Evolutionary conservation across 1,140 invertebrate genomes (phyloP), one percentile per base, ranked within the genome.

Genomic region (Musca vetustissima): DNA sequence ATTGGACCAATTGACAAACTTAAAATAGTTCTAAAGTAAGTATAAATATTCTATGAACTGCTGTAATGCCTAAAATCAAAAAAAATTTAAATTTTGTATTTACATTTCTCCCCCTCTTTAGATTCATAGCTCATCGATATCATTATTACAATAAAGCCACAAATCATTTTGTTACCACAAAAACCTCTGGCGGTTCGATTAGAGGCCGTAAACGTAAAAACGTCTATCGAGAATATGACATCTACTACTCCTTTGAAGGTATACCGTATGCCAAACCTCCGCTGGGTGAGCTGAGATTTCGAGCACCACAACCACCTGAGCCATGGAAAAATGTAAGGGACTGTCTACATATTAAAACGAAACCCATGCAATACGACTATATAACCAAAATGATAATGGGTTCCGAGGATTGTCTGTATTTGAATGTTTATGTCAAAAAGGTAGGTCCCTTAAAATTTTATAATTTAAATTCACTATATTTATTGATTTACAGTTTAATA

Each of bases 221-320:
- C 25, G 66, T 79, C 13, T 79, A 79, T 19, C 73, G 74, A 7
- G 70, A 75, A 24, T 25, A 72, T 15, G 36, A 11, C 6, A 9
- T 11, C 1, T 85, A 81, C 71, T 70, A 79, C 61, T 78, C 76
- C 43, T 85, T 83, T 64, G 73, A 83, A 73, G 84, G 88, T 13
- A 89, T 91, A 70, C 90, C 90, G 0, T 91, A 85, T 76, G 89
- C 88, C 0, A 83, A 87, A 68, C 88, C 90, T 0, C 90, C 90
- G 0, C 25, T 90, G 9, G 88, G 86, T 1, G 74, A 85, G 1
- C 73, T 89, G 1, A 80, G 90, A 2, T 91, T 90, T 73, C 78
- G 86, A 79, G 87, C 85, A 4, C 85, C 88, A 0, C 68, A 77
- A 43, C 83, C 83, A 0, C 82, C 86, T 8, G 74, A 84, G 22